Evolutionary conservation across 2,797 vertebrate species (phyloP).

Genomic region (Sylvilagus floridanus): DNA sequence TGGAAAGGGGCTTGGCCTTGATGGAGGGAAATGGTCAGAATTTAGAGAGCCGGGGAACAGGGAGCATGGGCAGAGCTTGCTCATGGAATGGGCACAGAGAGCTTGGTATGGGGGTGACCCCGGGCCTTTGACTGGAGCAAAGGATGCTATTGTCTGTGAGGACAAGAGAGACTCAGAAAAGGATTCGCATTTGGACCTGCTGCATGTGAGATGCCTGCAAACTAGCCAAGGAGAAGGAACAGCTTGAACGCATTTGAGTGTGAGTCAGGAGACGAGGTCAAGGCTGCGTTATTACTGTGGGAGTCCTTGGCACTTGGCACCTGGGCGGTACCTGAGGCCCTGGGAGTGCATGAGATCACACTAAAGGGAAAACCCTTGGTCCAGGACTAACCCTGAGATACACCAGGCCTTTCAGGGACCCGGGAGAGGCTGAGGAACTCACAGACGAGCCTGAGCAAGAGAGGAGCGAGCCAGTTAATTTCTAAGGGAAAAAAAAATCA

Average conservation of each 20-base stretch:
- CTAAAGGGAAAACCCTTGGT: neutral
- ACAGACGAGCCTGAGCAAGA: slow-evolving; percentile 60
- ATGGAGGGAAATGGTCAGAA: neutral
- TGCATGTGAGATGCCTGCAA: neutral
- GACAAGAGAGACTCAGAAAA: neutral
- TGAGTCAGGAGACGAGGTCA: neutral
- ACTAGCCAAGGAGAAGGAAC: slow-evolving; percentile 26
- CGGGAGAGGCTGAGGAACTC: neutral
- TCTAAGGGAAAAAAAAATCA: slow-evolving; percentile 17
- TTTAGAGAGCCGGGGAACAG: neutral
- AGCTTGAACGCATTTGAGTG: slow-evolving; percentile 46
- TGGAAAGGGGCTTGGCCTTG: neutral
- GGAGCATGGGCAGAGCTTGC: neutral
- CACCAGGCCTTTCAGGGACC: neutral
- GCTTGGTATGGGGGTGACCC: neutral
- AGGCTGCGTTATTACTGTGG: neutral
- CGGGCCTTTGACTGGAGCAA: neutral
- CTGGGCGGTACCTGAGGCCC: neutral
- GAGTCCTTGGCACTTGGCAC: neutral
- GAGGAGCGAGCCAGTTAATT: slow-evolving; percentile 13
- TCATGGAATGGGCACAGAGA: neutral
- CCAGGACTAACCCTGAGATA: slow-evolving; percentile 8
- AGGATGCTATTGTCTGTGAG: neutral
- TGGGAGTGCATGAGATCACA: slow-evolving; percentile 11
- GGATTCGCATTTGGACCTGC: neutral